Conservation (phyloP, 1,140 invertebrate genomes). For the Ceratosolen fusciceps region DNA sequence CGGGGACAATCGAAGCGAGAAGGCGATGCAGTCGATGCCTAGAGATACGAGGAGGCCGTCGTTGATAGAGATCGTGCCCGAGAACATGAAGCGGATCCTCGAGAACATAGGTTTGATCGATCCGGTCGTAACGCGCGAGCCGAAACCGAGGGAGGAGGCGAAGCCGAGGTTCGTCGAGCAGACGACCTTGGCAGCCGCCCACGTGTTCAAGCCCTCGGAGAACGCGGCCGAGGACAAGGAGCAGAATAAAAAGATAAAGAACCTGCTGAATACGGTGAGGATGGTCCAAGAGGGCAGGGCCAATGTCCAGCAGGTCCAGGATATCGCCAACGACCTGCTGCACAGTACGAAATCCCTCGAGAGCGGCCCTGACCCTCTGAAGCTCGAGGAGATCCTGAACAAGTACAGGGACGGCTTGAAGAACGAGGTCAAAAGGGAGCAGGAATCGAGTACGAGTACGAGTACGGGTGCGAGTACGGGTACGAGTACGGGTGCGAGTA, state of each 20-base stretch:
- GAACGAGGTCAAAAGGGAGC: slow-evolving; percentile 70
- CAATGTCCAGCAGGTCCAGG: slow-evolving; percentile 59
- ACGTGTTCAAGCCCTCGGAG: slow-evolving; percentile 71
- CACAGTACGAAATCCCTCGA: slow-evolving; percentile 61
- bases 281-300: slow-evolving; percentile 69
- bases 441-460: slow-evolving; percentile 53
- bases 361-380: slow-evolving; percentile 68
- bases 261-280: slow-evolving; percentile 69
- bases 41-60: slow-evolving; percentile 54
- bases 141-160: slow-evolving; percentile 20
- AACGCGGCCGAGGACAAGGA: slow-evolving; percentile 56
- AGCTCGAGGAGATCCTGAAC: slow-evolving; percentile 66
- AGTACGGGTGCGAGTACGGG: not conserved
- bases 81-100: slow-evolving; percentile 71
- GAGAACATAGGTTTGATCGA: slow-evolving; percentile 70
- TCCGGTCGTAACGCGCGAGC: slow-evolving; percentile 47
- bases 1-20: slow-evolving; percentile 57
- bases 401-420: slow-evolving; percentile 64
- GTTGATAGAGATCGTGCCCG: slow-evolving; percentile 69
- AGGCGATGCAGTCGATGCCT: slow-evolving; percentile 58
- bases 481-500: slow-evolving; percentile 55
- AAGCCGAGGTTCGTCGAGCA: slow-evolving; percentile 11
- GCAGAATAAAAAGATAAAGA: slow-evolving; percentile 67
- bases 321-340: slow-evolving; percentile 63
- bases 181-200: slow-evolving; percentile 52